Base-by-base conservation (phyloP, 2,888 invertebrate genomes). In the Xiphydria camelus region DNA sequence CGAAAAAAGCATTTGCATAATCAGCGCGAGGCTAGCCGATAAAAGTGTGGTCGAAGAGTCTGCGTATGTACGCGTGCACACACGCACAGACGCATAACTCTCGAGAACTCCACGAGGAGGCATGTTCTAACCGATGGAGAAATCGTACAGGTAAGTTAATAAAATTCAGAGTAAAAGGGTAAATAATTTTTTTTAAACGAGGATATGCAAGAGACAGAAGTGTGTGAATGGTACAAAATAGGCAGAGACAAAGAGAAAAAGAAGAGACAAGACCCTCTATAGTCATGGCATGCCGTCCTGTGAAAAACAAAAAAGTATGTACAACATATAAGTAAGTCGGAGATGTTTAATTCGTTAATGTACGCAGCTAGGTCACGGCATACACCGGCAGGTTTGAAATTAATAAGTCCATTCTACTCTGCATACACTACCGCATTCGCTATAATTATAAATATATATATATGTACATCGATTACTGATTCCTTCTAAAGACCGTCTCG, bases 221-320 rank as follows among this genome's bases (percentile, higher is more conserved):
- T n/a, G n/a, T n/a, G n/a, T n/a, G n/a, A n/a, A n/a, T n/a, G n/a
- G n/a, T n/a, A 26, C 26, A 26, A 7, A 4, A 5, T 14, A 26
- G 26, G 14, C 26, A 26, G 10, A n/a, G 3, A 26, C 14, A 26
- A 5, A 26, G 26, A 12, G 49, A 57, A 47, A 57, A 59, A 50
- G 53, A 56, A 45, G 57, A 61, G 52, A 55, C 58, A 62, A 61
- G 49, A 47, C 19, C 42, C 40, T 61, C 32, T 39, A 40, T 37
- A 45, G 32, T 51, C 58, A 62, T 59, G 10, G 22, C 36, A 60
- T 61, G 61, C 61, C 61, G 61, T 63, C 61, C 61, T 60, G 53
- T 60, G 45, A 55, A 53, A 55, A 23, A 9, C 6, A n/a, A 36
- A 22, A n/a, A 36, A 22, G 4, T 12, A 21, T 15, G 17, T 18